These are phyloP conservation scores for Phania funesta DNA, from an alignment of 2,888 invertebrate genomes.

Conservation along the genomic window DNA sequence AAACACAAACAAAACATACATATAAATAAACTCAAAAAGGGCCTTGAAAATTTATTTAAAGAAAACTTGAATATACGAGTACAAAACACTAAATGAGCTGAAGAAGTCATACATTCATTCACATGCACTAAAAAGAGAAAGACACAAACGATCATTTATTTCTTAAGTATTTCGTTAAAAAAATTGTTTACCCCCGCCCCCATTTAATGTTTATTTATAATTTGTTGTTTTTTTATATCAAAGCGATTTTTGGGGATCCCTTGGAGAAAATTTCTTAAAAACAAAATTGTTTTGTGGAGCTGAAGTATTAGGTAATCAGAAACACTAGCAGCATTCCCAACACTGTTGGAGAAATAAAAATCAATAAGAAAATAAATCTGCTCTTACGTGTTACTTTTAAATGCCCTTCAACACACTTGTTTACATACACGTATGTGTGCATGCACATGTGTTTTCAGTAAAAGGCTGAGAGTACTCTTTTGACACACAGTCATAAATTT, in stretches of 20 bases:
- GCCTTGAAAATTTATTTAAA: slow-evolving; percentile 69
- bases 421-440: background rate
- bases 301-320: slow-evolving; percentile 44
- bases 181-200: too few relatives aligned
- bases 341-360: background rate
- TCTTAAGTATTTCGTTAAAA: too few relatives aligned
- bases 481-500: slow-evolving; percentile 9
- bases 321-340: background rate
- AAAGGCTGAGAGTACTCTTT: too few relatives aligned
- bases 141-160: too few relatives aligned
- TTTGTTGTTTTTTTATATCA: too few relatives aligned
- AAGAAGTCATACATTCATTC: too few relatives aligned
- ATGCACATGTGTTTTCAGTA: background rate
- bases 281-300: slow-evolving; percentile 38
- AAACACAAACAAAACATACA: slow-evolving; percentile 15
- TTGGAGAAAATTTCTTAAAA: background rate
- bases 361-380: background rate
- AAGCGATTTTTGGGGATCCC: background rate
- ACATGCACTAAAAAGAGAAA: too few relatives aligned
- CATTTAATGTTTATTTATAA: too few relatives aligned
- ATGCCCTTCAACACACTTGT: slow-evolving; percentile 32
- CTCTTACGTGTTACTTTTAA: background rate
- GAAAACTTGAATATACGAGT: slow-evolving; percentile 36
- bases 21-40: slow-evolving; percentile 49
- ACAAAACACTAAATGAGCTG: slow-evolving; percentile 1